phyloP scores from a whole-genome alignment of 2,888 invertebrate genomes.

The Drosophila nigricruria region DNA sequence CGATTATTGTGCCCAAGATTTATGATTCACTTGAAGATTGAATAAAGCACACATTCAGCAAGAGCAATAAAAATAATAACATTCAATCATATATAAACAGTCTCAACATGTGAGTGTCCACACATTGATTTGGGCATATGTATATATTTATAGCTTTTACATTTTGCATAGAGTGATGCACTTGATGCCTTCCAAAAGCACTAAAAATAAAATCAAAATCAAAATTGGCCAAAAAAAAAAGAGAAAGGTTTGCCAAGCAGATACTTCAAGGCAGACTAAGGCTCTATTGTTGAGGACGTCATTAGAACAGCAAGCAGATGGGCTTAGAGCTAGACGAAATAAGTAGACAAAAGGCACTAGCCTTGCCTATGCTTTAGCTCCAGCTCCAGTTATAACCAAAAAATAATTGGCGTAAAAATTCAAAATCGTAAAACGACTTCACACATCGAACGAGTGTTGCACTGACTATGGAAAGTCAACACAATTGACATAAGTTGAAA shows the following conservation, averaged over 20 bases:
- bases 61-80: neutral
- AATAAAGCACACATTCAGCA: neutral
- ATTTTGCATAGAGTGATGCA: neutral
- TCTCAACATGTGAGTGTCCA: neutral
- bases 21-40: conserved; percentile 1
- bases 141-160: neutral
- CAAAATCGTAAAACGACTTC: neutral
- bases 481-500: too few species aligned
- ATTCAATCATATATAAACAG: neutral
- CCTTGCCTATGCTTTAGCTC: neutral
- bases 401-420: neutral
- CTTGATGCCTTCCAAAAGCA: too few species aligned
- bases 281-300: neutral
- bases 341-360: neutral
- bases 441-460: too few species aligned
- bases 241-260: neutral
- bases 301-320: neutral
- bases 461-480: too few species aligned
- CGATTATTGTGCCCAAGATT: conserved; percentile 11
- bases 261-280: neutral
- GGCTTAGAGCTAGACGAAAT: neutral
- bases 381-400: neutral
- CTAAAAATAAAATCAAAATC: neutral
- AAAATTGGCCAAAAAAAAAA: neutral
- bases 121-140: neutral